Evolutionary conservation across 2,797 vertebrate genomes (phyloP), one percentile per base, ranked within the genome.

Genomic region (Harpagifer antarcticus): DNA sequence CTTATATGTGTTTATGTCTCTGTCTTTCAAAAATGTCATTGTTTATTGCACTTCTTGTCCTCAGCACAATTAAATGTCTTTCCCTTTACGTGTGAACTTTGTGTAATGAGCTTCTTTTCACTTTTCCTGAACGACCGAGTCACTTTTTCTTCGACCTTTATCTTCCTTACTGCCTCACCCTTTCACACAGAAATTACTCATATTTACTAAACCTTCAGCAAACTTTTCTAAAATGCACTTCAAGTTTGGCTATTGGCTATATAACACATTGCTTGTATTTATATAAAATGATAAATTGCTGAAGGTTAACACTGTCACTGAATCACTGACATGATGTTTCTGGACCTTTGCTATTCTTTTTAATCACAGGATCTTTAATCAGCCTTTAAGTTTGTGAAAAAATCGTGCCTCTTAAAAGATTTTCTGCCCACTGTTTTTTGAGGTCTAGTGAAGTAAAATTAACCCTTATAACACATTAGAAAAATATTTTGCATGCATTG

Each of bases 11-110:
- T 79, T 47, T 65, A 16, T 84, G 77, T 89, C 79, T 91, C 86
- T 90, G 83, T 91, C 80, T 88, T 82, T 89, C 72, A 83, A 92
- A 89, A 92, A 83, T 90, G 88, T 93, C 81, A 92, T 87, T 93
- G 88, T 95, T 91, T 83, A 92, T 86, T 93, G 89, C 88, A 93
- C 88, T 94, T 92, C 86, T 95, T 97, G 87, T 94, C 89, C 86
- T 92, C 87, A 83, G 78, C 88, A 93, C 90, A 88, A 88, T 97
- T 98, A 98, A 98, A 97, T 87, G 85, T 88, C 81, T 90, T 95
- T 92, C 77, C 66, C 86, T 72, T 92, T 72, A 10, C 68, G 66
- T 87, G 78, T 87, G 76, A 76, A 19, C 71, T 82, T 88, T 76
- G 78, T 82, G 53, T 82, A 72, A 44, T 23, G 0, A 60, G n/a